Percentiles rank a stretch among this genome's conserved stretches.
Evolutionary conservation across 2,888 invertebrate species (phyloP).

Genomic region (Thymelicus sylvestris): DNA sequence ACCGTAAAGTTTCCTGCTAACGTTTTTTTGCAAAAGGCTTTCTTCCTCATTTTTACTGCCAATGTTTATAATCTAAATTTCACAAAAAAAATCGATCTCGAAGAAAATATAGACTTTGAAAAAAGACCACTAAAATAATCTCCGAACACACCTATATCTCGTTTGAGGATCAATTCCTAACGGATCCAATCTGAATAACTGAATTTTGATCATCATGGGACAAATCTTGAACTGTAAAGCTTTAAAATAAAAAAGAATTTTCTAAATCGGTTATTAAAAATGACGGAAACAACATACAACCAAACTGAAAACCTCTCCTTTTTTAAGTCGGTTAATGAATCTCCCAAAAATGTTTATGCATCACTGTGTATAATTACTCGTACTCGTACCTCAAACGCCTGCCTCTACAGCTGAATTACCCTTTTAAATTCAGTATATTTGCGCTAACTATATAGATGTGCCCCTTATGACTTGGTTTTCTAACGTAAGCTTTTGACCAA

Average conservation of each 20-base stretch:
- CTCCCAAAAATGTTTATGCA: slow-evolving; percentile 21
- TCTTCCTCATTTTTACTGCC: neutral
- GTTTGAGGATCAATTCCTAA: no score
- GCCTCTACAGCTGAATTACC: neutral
- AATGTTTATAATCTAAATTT: neutral
- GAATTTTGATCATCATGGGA: no score
- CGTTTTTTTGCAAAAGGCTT: slow-evolving; percentile 5
- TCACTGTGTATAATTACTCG: slow-evolving; percentile 11
- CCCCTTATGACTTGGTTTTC: slow-evolving; percentile 11
- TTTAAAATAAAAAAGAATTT: no score
- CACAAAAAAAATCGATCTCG: no score
- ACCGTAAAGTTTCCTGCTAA: neutral
- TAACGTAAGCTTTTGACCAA: slow-evolving; percentile 11
- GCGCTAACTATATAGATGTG: neutral
- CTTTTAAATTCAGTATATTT: slow-evolving; percentile 5
- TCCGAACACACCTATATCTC: no score
- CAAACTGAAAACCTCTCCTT: no score
- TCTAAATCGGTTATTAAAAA: no score
- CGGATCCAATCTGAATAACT: no score
- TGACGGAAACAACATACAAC: no score
- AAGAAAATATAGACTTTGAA: no score
- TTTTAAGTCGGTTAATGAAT: neutral
- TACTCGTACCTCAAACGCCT: slow-evolving; percentile 12
- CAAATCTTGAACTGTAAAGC: no score
- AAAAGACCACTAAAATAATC: no score